Percentiles rank a stretch among this genome's conserved stretches.
Conservation (phyloP, 2,797 vertebrate species). For the Nyctalus aviator region DNA sequence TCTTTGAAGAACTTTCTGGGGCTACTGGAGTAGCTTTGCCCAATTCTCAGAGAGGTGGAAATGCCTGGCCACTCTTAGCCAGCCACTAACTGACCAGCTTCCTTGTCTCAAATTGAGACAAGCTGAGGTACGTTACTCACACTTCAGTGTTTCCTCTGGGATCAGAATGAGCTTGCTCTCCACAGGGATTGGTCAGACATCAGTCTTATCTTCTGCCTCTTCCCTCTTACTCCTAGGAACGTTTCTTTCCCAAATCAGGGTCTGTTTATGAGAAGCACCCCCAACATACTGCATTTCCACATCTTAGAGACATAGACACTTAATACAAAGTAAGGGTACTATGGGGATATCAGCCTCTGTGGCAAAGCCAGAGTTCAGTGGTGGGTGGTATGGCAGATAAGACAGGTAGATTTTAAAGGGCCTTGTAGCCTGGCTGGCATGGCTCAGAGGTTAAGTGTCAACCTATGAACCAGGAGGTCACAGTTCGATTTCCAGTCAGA, state of each 20-base stretch:
- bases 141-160: not conserved
- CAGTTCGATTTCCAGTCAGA: too few relatives aligned
- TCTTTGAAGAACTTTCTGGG: not conserved
- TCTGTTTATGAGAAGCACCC: not conserved
- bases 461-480: too few relatives aligned
- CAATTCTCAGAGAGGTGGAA: not conserved
- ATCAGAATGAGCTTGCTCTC: not conserved
- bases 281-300: not conserved
- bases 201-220: not conserved
- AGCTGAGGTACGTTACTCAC: not conserved
- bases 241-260: conserved; percentile 2
- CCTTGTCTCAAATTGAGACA: not conserved
- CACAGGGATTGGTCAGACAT: not conserved
- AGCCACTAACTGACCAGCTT: not conserved
- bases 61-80: not conserved
- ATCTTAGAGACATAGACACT: not conserved
- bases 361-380: not conserved
- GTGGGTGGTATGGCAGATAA: not conserved
- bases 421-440: not conserved
- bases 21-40: not conserved
- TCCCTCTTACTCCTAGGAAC: not conserved
- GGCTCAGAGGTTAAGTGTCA: too few relatives aligned
- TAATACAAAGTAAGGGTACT: not conserved
- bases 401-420: not conserved
- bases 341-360: not conserved